Percentiles rank a stretch among this genome's conserved stretches.
Conservation (phyloP, 2,888 invertebrate genomes). For the Dolomedes plantarius region DNA sequence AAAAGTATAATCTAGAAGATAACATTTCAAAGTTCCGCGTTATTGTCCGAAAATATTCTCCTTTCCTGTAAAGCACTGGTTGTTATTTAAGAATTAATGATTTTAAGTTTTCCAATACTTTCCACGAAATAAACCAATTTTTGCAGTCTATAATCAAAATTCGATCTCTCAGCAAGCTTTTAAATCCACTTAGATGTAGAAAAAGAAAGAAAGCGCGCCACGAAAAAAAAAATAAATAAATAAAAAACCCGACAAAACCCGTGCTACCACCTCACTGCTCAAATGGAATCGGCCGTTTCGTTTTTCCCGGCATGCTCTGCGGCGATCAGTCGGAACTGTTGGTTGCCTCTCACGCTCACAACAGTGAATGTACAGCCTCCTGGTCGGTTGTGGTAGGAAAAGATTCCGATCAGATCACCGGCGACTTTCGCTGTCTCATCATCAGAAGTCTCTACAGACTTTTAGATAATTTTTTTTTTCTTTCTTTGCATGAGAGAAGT, state of each 20-base stretch:
- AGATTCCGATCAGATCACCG: background rate
- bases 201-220: too few relatives aligned
- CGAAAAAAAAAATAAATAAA: too few relatives aligned
- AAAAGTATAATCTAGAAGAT: too few relatives aligned
- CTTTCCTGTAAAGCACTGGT: too few relatives aligned
- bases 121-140: too few relatives aligned
- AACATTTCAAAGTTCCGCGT: too few relatives aligned
- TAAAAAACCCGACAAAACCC: background rate
- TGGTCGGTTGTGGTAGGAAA: background rate
- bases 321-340: conserved; percentile 34
- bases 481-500: background rate
- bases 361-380: conserved; percentile 18
- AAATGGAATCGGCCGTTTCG: conserved; percentile 45
- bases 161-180: too few relatives aligned
- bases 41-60: too few relatives aligned
- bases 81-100: too few relatives aligned
- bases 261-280: conserved; percentile 21
- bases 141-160: too few relatives aligned
- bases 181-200: too few relatives aligned
- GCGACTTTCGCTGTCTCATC: background rate
- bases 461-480: background rate
- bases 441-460: background rate
- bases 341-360: conserved; percentile 29
- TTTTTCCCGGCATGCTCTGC: conserved; percentile 50
- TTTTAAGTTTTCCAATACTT: too few relatives aligned